Evolutionary conservation across 2,797 vertebrate genomes (phyloP).

Genomic region (Gorsachius magnificus): DNA sequence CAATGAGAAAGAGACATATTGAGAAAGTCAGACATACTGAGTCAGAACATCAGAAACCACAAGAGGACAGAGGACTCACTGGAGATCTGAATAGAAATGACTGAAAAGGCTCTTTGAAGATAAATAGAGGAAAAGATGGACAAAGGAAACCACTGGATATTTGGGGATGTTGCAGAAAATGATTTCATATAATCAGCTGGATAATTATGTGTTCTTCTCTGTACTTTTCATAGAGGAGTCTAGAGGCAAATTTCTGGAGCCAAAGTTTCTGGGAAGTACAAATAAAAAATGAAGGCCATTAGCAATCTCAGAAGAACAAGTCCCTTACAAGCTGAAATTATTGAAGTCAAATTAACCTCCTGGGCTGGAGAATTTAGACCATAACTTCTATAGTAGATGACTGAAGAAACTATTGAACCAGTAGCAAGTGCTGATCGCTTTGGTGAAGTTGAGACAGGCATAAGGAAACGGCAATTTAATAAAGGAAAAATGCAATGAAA

Average conservation of each 20-base stretch:
- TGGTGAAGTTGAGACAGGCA: background rate
- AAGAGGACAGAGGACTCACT: background rate
- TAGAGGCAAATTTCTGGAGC: background rate
- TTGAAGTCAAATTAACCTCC: background rate
- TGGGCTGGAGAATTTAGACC: background rate
- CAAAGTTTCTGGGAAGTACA: conserved; percentile 14
- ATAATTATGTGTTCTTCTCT: background rate
- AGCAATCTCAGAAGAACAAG: background rate
- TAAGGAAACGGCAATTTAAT: background rate
- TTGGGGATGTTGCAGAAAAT: background rate
- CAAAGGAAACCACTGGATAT: background rate
- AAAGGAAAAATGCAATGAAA: background rate
- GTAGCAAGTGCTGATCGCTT: background rate
- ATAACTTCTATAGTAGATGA: background rate
- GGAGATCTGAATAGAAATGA: background rate
- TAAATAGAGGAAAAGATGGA: background rate
- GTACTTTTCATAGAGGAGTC: background rate
- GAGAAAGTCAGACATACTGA: background rate
- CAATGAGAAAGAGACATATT: background rate
- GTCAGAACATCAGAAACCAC: background rate
- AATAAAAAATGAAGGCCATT: conserved; percentile 2
- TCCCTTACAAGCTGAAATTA: background rate
- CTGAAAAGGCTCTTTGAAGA: conserved; percentile 25
- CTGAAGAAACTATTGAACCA: background rate
- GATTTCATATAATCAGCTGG: background rate